A percentile compares a stretch with the other conserved stretches of the same genome.
Conservation (phyloP, 2,113 vertebrate species). For the Poecilia latipinna region DNA sequence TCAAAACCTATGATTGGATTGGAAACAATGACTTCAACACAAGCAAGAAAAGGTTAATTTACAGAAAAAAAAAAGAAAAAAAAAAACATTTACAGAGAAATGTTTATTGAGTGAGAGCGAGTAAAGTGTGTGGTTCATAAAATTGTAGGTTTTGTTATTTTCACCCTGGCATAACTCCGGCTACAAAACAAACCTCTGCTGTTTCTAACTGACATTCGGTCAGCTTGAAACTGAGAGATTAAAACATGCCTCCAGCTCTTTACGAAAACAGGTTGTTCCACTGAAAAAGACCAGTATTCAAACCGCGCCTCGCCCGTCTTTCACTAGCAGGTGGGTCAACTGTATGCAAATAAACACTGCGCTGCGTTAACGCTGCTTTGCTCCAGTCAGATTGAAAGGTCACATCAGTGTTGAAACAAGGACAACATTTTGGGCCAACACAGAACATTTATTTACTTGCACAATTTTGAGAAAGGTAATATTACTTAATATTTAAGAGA, state of each 20-base stretch:
- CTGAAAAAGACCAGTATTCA: neutral
- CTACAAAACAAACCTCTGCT: neutral
- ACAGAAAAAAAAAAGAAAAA: neutral
- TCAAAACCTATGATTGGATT: neutral
- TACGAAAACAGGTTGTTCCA: neutral
- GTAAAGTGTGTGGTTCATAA: neutral
- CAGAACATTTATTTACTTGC: neutral
- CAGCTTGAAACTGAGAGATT: conserved; percentile 2
- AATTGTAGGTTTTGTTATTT: neutral
- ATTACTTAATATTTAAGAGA: neutral
- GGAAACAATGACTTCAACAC: neutral
- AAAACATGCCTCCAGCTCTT: neutral
- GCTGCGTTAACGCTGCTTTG: conserved; percentile 22
- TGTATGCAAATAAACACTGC: conserved; percentile 49
- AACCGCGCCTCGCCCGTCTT: conserved; percentile 7
- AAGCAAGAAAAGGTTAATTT: neutral
- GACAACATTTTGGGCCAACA: neutral
- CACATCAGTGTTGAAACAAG: neutral
- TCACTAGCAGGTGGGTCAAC: conserved; percentile 49
- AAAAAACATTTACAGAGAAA: neutral
- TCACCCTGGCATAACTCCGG: neutral
- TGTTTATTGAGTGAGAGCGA: neutral
- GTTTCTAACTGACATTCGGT: neutral
- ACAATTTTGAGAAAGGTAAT: neutral
- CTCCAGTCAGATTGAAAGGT: neutral